Percentiles rank a stretch among this genome's conserved stretches.
These are phyloP conservation scores for Emydoidea blandingii DNA, from an alignment of 2,797 vertebrate species.

Conservation along the genomic window DNA sequence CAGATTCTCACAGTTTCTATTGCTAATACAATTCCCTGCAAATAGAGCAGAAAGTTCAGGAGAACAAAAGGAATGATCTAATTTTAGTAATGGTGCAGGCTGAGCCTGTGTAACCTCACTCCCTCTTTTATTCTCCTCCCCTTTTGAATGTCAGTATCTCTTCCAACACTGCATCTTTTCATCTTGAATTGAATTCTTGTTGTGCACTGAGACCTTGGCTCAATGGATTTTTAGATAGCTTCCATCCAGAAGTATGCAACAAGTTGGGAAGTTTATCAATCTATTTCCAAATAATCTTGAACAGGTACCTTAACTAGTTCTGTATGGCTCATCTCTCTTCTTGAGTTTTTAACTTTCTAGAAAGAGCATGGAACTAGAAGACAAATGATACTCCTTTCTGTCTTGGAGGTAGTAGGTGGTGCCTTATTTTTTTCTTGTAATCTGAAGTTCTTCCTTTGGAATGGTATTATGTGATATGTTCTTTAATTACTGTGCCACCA, in stretches of 20 bases:
- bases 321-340: neutral
- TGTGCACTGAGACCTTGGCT: constrained; percentile 42
- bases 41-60: constrained; percentile 80
- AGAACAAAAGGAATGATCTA: constrained; percentile 79
- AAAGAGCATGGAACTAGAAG: neutral
- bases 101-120: constrained; percentile 61
- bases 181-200: constrained; percentile 72
- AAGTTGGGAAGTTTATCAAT: constrained; percentile 36
- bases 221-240: constrained; percentile 32
- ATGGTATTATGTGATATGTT: neutral
- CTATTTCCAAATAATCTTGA: constrained; percentile 18
- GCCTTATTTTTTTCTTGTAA: neutral
- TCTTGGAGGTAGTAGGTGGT: neutral
- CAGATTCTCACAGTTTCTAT: constrained; percentile 78
- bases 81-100: constrained; percentile 77
- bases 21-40: constrained; percentile 79
- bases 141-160: constrained; percentile 70
- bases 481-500: neutral
- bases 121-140: constrained; percentile 55
- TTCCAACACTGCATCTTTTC: constrained; percentile 40
- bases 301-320: neutral
- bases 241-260: constrained; percentile 32
- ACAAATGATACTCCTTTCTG: neutral
- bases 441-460: neutral
- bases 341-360: neutral